phyloP scores from a whole-genome alignment of 2,797 vertebrate genomes.

The Holocentrus rufus region DNA sequence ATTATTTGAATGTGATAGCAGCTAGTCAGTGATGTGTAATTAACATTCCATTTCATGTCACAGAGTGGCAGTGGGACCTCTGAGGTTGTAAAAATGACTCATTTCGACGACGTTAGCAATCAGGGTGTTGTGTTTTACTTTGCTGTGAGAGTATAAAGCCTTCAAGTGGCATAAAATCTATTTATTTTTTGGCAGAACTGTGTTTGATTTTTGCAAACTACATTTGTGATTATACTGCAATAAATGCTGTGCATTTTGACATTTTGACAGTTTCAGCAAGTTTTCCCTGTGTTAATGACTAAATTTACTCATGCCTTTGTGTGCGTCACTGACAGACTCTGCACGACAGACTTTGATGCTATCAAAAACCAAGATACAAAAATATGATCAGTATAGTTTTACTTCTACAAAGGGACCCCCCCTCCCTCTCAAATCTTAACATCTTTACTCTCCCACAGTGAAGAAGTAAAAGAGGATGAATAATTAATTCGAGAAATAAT shows the following conservation, averaged over 20 bases:
- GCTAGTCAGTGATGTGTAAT: slow-evolving; percentile 56
- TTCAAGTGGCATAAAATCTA: slow-evolving; percentile 68
- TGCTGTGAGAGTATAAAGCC: slow-evolving; percentile 69
- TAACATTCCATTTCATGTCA: slow-evolving; percentile 53
- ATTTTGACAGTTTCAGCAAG: slow-evolving; percentile 44
- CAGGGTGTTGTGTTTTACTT: slow-evolving; percentile 64
- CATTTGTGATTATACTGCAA: slow-evolving; percentile 74
- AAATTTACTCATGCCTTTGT: background rate
- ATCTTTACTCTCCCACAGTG: slow-evolving; percentile 60
- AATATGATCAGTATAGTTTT: slow-evolving; percentile 4
- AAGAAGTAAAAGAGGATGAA: slow-evolving; percentile 53
- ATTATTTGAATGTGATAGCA: slow-evolving; percentile 69
- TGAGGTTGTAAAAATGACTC: slow-evolving; percentile 41
- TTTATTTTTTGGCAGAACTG: slow-evolving; percentile 79
- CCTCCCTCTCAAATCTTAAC: slow-evolving; percentile 29
- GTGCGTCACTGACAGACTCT: slow-evolving; percentile 7
- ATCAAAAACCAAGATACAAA: background rate
- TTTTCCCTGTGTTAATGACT: slow-evolving; percentile 12
- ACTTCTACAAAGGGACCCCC: slow-evolving; percentile 21
- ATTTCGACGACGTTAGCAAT: slow-evolving; percentile 54
- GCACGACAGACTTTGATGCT: too few species aligned
- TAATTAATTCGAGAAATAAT: slow-evolving; percentile 71
- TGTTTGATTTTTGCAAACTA: slow-evolving; percentile 73
- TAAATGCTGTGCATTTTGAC: slow-evolving; percentile 81
- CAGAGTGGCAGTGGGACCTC: slow-evolving; percentile 32